Evolutionary conservation across 2,797 vertebrate species (phyloP), one percentile per base, ranked within the genome.

Genomic region (Acipenser oxyrinchus): DNA sequence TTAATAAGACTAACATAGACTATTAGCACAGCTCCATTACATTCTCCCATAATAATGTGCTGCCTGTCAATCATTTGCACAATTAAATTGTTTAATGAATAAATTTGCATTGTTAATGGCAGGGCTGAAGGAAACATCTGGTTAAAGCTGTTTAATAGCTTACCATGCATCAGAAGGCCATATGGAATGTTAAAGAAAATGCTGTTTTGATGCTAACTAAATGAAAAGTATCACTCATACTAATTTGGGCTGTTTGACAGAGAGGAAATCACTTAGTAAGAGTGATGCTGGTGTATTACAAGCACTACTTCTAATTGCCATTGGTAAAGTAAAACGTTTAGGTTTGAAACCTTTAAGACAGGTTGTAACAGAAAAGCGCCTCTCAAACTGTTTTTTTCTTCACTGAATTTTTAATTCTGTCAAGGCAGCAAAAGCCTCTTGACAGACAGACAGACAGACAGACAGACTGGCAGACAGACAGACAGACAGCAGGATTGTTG

Each of bases 11-110:
- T 82, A 87, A 87, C 80, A 79, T 83, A 62, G 8, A 86, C 85
- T 88, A 88, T 88, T 86, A 88, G 85, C 70, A 70, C 10, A 9
- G 69, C 82, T 82, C 76, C 71, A 74, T 79, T 83, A 86, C 85
- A 82, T 85, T 83, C 79, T 79, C 77, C 78, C 68, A 77, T 85
- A 86, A 85, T 84, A 78, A 71, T 67, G 73, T 23, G 62, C 81
- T 62, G 75, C 82, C 85, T 88, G 87, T 89, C 88, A 89, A 86
- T 90, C 88, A 89, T 61, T 68, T 70, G 77, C 79, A 86, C 84
- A 87, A 88, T 88, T 85, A 88, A 89, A 88, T 79, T 78, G 79
- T 88, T 89, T 88, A 87, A 89, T 90, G 87, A 88, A 90, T 90
- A 90, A 86, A 90, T 90, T 87, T 88, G 82, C 88, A 90, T 89